Conservation (phyloP, 2,888 invertebrate species). For the Melanostoma mellinum region DNA sequence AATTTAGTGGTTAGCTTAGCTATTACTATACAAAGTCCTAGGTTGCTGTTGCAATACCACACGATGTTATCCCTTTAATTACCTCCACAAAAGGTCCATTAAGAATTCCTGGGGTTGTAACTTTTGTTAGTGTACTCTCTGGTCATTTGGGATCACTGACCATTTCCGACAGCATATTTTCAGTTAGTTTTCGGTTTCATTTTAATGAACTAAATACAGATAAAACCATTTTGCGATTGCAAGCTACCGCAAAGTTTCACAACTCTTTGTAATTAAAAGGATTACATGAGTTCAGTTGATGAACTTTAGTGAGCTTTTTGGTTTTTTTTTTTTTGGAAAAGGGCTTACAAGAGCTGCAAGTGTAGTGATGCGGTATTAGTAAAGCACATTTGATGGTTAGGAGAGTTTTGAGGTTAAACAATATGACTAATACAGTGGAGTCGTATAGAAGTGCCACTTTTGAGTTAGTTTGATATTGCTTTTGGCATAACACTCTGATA, state of each 20-base stretch:
- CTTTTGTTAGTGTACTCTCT: constrained; percentile 32
- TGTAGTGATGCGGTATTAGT: constrained; percentile 7
- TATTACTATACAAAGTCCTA: constrained; percentile 31
- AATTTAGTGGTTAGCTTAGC: constrained; percentile 35
- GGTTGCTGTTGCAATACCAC: constrained; percentile 28
- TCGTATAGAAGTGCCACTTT: too few species aligned
- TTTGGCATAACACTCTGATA: too few species aligned
- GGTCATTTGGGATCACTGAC: constrained; percentile 64
- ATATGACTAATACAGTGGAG: too few species aligned
- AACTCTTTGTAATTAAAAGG: constrained; percentile 60
- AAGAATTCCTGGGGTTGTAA: constrained; percentile 27
- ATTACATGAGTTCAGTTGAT: constrained; percentile 66
- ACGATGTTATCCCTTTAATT: constrained; percentile 47
- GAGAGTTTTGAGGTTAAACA: not conserved
- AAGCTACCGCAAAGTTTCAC: constrained; percentile 57
- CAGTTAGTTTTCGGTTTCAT: constrained; percentile 55
- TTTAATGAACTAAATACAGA: constrained; percentile 66
- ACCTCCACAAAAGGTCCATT: constrained; percentile 45
- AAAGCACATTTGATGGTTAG: constrained; percentile 25
- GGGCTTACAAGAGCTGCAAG: not conserved
- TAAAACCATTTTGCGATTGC: constrained; percentile 60
- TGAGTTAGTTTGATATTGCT: too few species aligned
- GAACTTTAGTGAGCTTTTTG: constrained; percentile 46
- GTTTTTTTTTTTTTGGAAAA: not conserved
- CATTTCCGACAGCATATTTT: constrained; percentile 62